Evolutionary conservation across 2,888 invertebrate species (phyloP).

Genomic region (Labia minor): DNA sequence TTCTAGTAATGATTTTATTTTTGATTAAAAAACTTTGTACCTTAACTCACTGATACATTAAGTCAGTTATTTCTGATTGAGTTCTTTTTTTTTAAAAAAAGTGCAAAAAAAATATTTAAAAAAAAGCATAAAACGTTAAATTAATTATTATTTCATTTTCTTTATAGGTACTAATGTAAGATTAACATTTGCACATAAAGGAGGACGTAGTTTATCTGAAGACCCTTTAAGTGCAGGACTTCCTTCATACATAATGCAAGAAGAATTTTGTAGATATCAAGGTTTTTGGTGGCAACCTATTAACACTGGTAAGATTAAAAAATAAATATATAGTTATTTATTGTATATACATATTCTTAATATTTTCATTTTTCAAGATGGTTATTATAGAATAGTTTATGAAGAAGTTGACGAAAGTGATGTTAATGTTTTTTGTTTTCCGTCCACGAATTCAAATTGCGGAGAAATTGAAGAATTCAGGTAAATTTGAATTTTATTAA

Average conservation of each 20-base stretch:
- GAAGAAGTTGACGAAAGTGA: slow-evolving; percentile 82
- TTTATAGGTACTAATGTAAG: slow-evolving; percentile 54
- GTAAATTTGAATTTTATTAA: slow-evolving; percentile 26
- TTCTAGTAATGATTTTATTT: slow-evolving; percentile 32
- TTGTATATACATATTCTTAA: no score
- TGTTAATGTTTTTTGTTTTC: slow-evolving; percentile 83
- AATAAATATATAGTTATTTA: no score
- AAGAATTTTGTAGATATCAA: slow-evolving; percentile 91
- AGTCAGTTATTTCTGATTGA: no score
- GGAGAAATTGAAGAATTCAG: slow-evolving; percentile 69
- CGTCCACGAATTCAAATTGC: slow-evolving; percentile 65
- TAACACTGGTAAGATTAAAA: slow-evolving; percentile 43
- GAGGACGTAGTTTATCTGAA: slow-evolving; percentile 56
- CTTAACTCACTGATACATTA: slow-evolving; percentile 18
- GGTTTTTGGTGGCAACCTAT: slow-evolving; percentile 98
- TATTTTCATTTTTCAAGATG: slow-evolving; percentile 42
- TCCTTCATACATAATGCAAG: slow-evolving; percentile 97
- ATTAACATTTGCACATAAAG: slow-evolving; percentile 58
- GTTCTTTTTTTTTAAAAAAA: no score
- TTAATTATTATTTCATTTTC: neutral
- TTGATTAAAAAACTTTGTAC: neutral
- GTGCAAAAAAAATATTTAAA: no score
- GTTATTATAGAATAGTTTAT: slow-evolving; percentile 68
- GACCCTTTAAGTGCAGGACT: slow-evolving; percentile 85
- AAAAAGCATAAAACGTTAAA: no score